Evolutionary conservation across 1,140 invertebrate species (phyloP), one percentile per base, ranked within the genome.

Genomic region (Drosophila virilis): DNA sequence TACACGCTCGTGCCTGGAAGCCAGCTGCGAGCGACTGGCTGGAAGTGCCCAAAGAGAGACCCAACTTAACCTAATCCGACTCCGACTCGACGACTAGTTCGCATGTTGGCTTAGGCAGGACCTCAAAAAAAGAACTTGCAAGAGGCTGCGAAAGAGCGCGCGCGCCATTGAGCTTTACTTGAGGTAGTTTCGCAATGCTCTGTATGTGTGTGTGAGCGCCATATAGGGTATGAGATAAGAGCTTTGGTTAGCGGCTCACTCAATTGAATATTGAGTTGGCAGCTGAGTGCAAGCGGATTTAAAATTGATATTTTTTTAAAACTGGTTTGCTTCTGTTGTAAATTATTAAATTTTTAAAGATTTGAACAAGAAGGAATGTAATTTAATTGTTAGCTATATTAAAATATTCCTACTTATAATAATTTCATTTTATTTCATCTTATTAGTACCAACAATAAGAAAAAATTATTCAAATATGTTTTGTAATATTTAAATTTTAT

Each of bases 151-250:
- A 55, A 8, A 64, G 33, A 33, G 57, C 45, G 33, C 38, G 54
- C 40, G 42, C 57, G 33, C 51, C 57, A 74, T 69, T 61, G 43
- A 74, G 65, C 71, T 74, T 69, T 74, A 42, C 71, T 74, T 74
- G 71, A 69, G 71, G 71, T 69, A 74, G 71, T 51, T 69, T 32
- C 55, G 13, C 38, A 58, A 50, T 5, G 22, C 4, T 28, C 22
- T 28, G 15, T 7, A 40, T 35, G 28, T 45, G 2, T 58, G 38
- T 43, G 9, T 45, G 38, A 42, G 13, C 8, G 10, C 15, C 55
- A 48, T 50, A 66, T 52, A 58, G 61, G 43, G 37, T 58, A 28
- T 35, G 51, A 42, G 32, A 15, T 45, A 7, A 10, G 12, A 43
- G 33, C 52, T 51, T 35, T 51, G 17, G 10, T 22, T 13, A n/a